Evolutionary conservation across 2,888 invertebrate species (phyloP).

Genomic region (Pasiphila rectangulata): DNA sequence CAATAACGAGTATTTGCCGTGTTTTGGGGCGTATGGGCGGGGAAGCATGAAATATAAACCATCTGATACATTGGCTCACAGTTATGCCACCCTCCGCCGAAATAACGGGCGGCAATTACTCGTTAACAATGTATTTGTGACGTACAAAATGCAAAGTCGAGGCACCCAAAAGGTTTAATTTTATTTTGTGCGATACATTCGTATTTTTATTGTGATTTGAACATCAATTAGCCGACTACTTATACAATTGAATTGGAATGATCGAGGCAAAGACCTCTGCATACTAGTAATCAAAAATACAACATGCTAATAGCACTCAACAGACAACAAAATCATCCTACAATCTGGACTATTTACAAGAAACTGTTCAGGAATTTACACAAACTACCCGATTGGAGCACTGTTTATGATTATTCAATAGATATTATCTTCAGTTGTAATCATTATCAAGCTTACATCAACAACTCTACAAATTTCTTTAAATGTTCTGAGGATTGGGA

Average conservation of each 20-base stretch:
- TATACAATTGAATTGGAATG: slow-evolving; percentile 63
- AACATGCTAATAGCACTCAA: slow-evolving; percentile 61
- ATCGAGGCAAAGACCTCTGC: slow-evolving; percentile 49
- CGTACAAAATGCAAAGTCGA: slow-evolving; percentile 58
- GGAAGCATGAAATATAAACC: slow-evolving; percentile 14
- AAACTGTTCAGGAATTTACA: slow-evolving; percentile 50
- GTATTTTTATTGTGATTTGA: slow-evolving; percentile 40
- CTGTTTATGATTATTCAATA: slow-evolving; percentile 26
- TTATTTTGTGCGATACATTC: slow-evolving; percentile 62
- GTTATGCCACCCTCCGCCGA: slow-evolving; percentile 11
- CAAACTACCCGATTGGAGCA: slow-evolving; percentile 40
- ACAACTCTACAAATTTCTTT: slow-evolving; percentile 45
- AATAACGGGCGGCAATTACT: slow-evolving; percentile 34
- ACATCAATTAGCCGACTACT: slow-evolving; percentile 36
- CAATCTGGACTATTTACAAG: slow-evolving; percentile 59
- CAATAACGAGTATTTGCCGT: slow-evolving; percentile 37
- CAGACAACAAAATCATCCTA: slow-evolving; percentile 50
- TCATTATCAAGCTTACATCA: slow-evolving; percentile 47
- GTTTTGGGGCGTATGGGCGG: slow-evolving; percentile 24
- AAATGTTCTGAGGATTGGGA: slow-evolving; percentile 71
- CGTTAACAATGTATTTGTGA: slow-evolving; percentile 54
- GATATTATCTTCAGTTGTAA: slow-evolving; percentile 20
- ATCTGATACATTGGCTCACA: slow-evolving; percentile 20
- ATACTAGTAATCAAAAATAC: slow-evolving; percentile 43
- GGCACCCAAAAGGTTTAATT: slow-evolving; percentile 49